Conservation (phyloP, 2,113 vertebrate genomes). For the Oreochromis niloticus region DNA sequence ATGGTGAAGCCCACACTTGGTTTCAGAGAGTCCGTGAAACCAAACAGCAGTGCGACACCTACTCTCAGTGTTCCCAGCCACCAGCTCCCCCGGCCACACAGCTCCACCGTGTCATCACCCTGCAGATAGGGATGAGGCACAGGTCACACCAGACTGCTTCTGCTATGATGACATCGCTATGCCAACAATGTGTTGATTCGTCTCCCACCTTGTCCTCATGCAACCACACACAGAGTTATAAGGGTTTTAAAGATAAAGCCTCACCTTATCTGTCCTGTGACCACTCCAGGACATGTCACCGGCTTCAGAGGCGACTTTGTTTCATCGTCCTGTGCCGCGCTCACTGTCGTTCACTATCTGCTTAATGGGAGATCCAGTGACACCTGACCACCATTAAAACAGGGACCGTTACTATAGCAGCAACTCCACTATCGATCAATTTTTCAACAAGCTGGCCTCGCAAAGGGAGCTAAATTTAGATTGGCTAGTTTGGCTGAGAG, state of each 20-base stretch:
- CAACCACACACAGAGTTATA: not conserved
- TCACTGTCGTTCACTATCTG: not conserved
- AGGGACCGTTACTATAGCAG: conserved; percentile 58
- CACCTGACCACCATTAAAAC: conserved; percentile 53
- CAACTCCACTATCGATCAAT: conserved; percentile 53
- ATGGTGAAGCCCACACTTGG: not conserved
- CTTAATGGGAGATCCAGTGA: conserved; percentile 24
- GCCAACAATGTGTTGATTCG: conserved; percentile 18
- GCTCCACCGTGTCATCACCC: conserved; percentile 36
- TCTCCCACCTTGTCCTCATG: not conserved
- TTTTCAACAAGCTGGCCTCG: conserved; percentile 54
- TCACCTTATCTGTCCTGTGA: conserved; percentile 51
- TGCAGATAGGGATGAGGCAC: conserved; percentile 15
- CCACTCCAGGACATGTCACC: conserved; percentile 10
- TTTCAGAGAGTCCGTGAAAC: not conserved
- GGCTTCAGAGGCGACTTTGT: conserved; percentile 10
- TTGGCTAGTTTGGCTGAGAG: not conserved
- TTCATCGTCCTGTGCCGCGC: not conserved
- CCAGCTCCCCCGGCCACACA: conserved; percentile 63
- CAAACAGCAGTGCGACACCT: conserved; percentile 19
- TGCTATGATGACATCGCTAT: not conserved
- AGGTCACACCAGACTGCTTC: not conserved
- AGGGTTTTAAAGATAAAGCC: not conserved
- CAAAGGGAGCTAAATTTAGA: conserved; percentile 37
- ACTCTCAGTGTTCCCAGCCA: conserved; percentile 69